These are phyloP conservation scores for Gari tellinella DNA, from an alignment of 2,888 invertebrate genomes.

Conservation along the genomic window DNA sequence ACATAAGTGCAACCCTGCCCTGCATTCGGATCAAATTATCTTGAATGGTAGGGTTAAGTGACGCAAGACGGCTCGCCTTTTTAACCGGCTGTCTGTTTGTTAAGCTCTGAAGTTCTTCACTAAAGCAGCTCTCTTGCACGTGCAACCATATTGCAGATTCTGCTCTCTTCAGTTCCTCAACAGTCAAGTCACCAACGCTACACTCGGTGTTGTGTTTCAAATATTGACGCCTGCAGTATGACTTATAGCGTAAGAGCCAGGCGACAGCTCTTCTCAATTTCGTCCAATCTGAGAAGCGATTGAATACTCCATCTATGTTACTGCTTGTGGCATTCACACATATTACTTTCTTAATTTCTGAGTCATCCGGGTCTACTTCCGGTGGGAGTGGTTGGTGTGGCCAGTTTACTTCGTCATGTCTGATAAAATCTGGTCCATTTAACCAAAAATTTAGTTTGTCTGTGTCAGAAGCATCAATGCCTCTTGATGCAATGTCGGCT, in stretches of 20 bases:
- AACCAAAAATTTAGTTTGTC: conserved; percentile 20
- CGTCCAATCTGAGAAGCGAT: conserved; percentile 25
- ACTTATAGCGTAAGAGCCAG: conserved; percentile 23
- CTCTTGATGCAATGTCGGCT: conserved; percentile 32
- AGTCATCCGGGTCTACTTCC: conserved; percentile 25
- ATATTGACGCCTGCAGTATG: not conserved
- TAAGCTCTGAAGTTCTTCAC: not conserved
- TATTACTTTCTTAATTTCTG: conserved; percentile 28
- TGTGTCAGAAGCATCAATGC: conserved; percentile 10
- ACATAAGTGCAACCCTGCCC: not conserved
- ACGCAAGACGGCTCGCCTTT: not conserved
- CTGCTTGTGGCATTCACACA: no score
- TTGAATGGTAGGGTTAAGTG: conserved; percentile 1
- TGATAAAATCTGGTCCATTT: conserved; percentile 29
- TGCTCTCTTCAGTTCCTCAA: conserved; percentile 1
- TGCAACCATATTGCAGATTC: not conserved
- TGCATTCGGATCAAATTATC: not conserved
- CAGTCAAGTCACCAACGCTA: not conserved
- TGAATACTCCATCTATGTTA: no score
- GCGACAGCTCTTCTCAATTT: conserved; percentile 16
- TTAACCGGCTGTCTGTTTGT: not conserved
- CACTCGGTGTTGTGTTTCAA: not conserved
- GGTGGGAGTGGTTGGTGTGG: conserved; percentile 1
- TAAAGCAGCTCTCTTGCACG: conserved; percentile 1
- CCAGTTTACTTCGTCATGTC: conserved; percentile 13